Evolutionary conservation across 2,797 vertebrate genomes (phyloP).

Genomic region (Channa striata): DNA sequence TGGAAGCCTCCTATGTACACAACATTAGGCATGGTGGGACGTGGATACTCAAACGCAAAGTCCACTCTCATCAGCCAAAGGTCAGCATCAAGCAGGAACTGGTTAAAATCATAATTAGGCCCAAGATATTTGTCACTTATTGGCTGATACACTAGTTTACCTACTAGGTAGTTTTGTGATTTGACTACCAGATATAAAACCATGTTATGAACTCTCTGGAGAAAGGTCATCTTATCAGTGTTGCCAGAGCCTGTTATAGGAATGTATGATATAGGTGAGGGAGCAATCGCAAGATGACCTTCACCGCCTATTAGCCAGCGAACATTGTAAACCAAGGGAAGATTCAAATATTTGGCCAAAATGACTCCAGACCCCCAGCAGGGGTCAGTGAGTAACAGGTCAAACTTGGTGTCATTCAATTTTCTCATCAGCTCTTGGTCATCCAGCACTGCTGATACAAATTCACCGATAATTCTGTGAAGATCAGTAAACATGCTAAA

Average conservation of each 20-base stretch:
- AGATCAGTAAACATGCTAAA: background rate
- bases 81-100: conserved; percentile 67
- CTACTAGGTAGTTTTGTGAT: background rate
- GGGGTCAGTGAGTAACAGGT: conserved; percentile 64
- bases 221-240: conserved; percentile 61
- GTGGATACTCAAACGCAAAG: conserved; percentile 81
- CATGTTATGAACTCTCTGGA: conserved; percentile 58
- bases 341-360: conserved; percentile 66
- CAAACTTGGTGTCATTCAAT: conserved; percentile 51
- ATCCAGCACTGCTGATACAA: conserved; percentile 24
- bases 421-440: conserved; percentile 45
- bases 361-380: conserved; percentile 56
- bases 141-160: conserved; percentile 37
- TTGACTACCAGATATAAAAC: background rate
- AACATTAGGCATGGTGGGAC: conserved; percentile 85
- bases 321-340: conserved; percentile 68
- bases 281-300: conserved; percentile 59
- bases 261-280: conserved; percentile 66
- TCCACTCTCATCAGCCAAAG: conserved; percentile 80
- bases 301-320: conserved; percentile 58
- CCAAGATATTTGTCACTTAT: conserved; percentile 67
- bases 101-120: conserved; percentile 44
- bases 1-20: conserved; percentile 86
- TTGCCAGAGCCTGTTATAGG: conserved; percentile 45
- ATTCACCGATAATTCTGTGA: conserved; percentile 22